A percentile compares a stretch with the other conserved stretches of the same genome.
phyloP scores from a whole-genome alignment of 2,888 invertebrate species.

The Campoplex nolae region DNA sequence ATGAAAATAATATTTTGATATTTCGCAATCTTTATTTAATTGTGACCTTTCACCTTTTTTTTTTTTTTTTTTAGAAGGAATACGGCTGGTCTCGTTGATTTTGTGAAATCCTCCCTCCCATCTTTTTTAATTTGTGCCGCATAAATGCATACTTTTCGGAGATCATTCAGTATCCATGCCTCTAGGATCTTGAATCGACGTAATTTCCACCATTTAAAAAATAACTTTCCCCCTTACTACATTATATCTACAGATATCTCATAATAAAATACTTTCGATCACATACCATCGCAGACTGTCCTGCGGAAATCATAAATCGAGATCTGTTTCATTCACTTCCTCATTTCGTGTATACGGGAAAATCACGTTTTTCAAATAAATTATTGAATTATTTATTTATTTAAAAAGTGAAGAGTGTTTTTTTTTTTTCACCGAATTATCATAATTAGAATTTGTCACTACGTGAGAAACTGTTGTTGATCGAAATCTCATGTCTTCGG shows the following conservation, averaged over 20 bases:
- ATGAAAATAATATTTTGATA: not conserved
- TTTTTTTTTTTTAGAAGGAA: not conserved
- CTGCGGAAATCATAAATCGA: not conserved
- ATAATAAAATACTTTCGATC: not conserved
- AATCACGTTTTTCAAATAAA: no score
- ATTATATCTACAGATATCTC: not conserved
- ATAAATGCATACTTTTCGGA: not conserved
- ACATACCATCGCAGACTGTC: not conserved
- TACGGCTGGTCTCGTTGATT: not conserved
- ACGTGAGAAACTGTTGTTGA: not conserved
- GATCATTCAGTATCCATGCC: not conserved
- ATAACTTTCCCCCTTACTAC: slow-evolving; percentile 51
- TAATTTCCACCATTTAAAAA: slow-evolving; percentile 56
- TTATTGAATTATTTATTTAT: no score
- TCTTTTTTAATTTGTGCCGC: not conserved
- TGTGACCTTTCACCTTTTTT: not conserved
- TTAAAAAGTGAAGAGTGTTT: not conserved
- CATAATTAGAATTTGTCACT: not conserved
- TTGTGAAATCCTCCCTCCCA: not conserved
- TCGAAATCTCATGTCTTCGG: not conserved
- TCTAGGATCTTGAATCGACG: slow-evolving; percentile 44
- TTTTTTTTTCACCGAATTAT: not conserved
- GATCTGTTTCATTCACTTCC: not conserved
- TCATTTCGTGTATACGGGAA: not conserved
- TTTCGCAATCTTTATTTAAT: not conserved